These are phyloP conservation scores for Sebastes matsubarae DNA, from an alignment of 2,797 vertebrate genomes.

Conservation along the genomic window DNA sequence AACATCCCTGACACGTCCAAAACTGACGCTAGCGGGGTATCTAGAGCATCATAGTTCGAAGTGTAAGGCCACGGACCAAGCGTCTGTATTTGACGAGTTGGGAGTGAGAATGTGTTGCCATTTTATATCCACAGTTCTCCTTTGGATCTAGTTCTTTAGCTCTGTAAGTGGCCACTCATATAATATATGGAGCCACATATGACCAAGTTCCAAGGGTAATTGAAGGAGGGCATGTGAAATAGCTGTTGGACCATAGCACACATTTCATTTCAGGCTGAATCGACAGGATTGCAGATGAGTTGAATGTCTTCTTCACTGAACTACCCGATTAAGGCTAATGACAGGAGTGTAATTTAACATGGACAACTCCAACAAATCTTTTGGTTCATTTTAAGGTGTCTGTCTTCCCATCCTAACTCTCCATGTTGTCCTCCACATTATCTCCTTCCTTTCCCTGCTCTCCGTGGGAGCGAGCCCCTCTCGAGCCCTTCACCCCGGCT, in stretches of 20 bases:
- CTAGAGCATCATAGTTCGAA: no score
- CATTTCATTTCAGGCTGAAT: background rate
- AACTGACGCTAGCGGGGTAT: no score
- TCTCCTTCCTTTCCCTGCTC: slow-evolving; percentile 6
- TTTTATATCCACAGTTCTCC: background rate
- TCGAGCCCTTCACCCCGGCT: slow-evolving; percentile 32
- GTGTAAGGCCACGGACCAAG: no score
- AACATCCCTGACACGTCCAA: no score
- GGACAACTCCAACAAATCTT: background rate
- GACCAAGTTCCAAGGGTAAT: background rate
- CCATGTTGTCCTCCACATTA: background rate
- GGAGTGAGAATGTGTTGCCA: background rate
- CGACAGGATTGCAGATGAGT: background rate
- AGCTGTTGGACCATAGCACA: background rate
- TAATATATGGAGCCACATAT: background rate
- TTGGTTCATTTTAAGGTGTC: background rate
- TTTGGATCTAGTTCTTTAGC: background rate
- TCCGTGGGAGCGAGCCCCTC: slow-evolving; percentile 57
- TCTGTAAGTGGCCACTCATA: background rate
- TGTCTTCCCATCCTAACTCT: background rate
- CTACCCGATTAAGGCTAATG: background rate
- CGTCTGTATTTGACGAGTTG: no score
- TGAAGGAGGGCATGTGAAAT: background rate
- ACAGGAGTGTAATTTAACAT: background rate
- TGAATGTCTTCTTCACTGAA: background rate